Evolutionary conservation across 2,113 vertebrate genomes (phyloP), one percentile per base, ranked within the genome.

Genomic region (Sarotherodon lohbergeri): DNA sequence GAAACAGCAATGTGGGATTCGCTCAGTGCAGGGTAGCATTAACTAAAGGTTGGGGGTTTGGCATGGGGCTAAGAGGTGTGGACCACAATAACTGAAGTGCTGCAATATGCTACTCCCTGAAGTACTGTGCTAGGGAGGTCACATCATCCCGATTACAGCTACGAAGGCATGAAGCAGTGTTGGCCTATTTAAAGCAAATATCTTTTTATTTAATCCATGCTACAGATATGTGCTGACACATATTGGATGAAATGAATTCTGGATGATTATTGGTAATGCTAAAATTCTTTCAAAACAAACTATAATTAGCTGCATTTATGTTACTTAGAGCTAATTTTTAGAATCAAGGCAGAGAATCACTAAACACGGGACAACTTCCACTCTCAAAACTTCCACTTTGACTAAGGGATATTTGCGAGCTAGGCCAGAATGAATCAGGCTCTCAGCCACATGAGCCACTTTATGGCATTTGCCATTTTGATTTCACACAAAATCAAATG

Each of bases 91-190:
- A 86, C 81, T 89, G 32, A 86, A 63, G 63, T 13, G 52, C 61
- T 86, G 68, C 80, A 94, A 91, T 82, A 68, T 84, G 86, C 89
- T 86, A 59, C 83, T 96, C 88, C 92, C 94, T 68, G 32, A 80
- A 92, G 87, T 41, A 85, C 68, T 92, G 94, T 81, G 71, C 32
- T 93, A 14, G 82, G 83, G 89, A 92, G 95, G 93, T 93, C 91
- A 78, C 46, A 34, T 78, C 73, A 88, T 71, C 85, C 63, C 84
- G 66, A 63, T 85, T 90, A 39, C 7, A 84, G 59, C 16, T 48
- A 19, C 9, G 22, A 27, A 86, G 78, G 29, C 16, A 78, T 36
- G 52, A 24, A n/a, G 71, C 16, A 80, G 19, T 66, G 32, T 46
- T 78, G 11, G 13, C 43, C n/a, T 48, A 22, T 8, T 71, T 34